Base-by-base conservation (phyloP, 2,888 invertebrate species). In the Apamea crenata region DNA sequence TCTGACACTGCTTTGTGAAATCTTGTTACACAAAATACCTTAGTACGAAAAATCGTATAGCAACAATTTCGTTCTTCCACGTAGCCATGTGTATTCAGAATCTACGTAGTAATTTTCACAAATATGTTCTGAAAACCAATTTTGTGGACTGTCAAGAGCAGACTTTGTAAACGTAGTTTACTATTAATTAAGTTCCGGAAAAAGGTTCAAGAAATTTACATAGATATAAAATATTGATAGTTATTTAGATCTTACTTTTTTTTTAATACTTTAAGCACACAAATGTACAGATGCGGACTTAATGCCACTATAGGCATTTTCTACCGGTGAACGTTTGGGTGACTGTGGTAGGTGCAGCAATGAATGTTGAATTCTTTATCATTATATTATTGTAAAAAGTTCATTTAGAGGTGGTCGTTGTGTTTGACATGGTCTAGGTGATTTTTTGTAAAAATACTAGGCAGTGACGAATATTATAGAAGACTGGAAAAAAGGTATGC, bases 71-170 rank as follows among this genome's bases (percentile, higher is more conserved):
- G 1, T 36, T 1, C 3, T 21, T 53, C 2, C 8, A 74, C 18
- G 8, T 12, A 12, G 12, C 8, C 29, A 32, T 25, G 16, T 40
- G 5, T 25, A 53, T 50, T 40, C 32, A 67, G 44, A n/a, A 14
- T n/a, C 10, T 21, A 53, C 8, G 56, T 16, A 36, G 29, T 16
- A n/a, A 50, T n/a, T 67, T 67, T 44, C 14, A 14, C 12, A 66
- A 61, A 66, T 47, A 50, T 18, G 10, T 47, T 29, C 16, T 29
- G n/a, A 53, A 71, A 74, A 16, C 47, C n/a, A 74, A 82, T 78
- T 82, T 32, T 6, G 8, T 74, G 14, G 25, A 47, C 25, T 68
- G 66, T 81, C 66, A 67, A 56, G 32, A 74, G 70, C 44, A 36
- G 36, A 36, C 25, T 32, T 25, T 25, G 47, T n/a, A 50, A 61